Evolutionary conservation across 2,113 vertebrate species (phyloP).

Genomic region (Myotis brandtii): DNA sequence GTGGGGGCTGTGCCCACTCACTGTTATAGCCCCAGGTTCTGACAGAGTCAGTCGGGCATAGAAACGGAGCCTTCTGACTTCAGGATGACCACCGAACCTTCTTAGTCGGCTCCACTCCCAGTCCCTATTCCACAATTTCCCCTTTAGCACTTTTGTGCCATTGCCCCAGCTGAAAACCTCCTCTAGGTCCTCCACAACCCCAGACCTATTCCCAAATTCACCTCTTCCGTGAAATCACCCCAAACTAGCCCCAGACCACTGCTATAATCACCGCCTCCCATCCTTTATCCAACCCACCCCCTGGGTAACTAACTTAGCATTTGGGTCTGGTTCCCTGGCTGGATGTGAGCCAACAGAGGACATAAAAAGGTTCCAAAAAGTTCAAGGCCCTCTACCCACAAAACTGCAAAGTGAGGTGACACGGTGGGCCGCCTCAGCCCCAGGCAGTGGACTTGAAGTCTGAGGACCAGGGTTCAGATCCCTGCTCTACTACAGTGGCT

Average conservation of each 20-base stretch:
- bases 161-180: background rate
- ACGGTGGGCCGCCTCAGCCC: background rate
- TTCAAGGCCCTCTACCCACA: background rate
- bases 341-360: background rate
- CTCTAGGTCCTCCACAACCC: background rate
- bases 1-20: background rate
- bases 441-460: background rate
- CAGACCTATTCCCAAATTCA: background rate
- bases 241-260: background rate
- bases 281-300: background rate
- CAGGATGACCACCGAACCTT: background rate
- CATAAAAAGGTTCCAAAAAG: background rate
- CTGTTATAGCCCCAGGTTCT: background rate
- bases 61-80: background rate
- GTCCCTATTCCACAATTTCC: background rate
- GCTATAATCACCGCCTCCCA: background rate
- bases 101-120: background rate
- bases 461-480: background rate
- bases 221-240: slow-evolving; percentile 20
- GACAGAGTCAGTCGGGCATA: background rate
- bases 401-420: background rate
- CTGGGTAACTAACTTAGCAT: slow-evolving; percentile 16
- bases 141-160: background rate
- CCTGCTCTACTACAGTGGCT: background rate
- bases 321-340: background rate